phyloP scores from a whole-genome alignment of 2,113 vertebrate genomes.

The Arenaria interpres region DNA sequence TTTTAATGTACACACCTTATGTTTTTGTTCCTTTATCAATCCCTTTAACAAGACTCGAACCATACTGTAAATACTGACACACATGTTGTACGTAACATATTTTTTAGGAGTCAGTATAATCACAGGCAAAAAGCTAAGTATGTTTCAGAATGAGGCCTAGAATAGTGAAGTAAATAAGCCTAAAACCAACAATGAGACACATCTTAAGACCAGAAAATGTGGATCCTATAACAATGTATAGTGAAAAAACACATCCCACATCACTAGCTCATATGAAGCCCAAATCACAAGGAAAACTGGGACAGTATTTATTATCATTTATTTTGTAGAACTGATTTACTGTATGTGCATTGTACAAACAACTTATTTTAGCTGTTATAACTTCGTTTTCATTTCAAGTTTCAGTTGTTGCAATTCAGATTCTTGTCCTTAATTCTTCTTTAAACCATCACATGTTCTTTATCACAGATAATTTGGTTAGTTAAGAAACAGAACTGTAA shows the following conservation, averaged over 20 bases:
- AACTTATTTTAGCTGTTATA: not conserved
- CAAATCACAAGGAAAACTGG: not conserved
- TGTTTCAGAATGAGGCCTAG: not conserved
- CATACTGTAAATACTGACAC: not conserved
- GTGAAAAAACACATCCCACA: not conserved
- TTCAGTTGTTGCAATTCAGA: constrained; percentile 12
- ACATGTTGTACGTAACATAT: not conserved
- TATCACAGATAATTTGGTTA: constrained; percentile 41
- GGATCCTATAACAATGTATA: not conserved
- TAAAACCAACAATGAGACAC: not conserved
- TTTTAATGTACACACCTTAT: not conserved
- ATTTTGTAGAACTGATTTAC: not conserved
- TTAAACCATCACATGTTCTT: constrained; percentile 22
- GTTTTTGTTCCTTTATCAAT: not conserved
- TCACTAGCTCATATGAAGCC: not conserved
- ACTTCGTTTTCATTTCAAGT: not conserved
- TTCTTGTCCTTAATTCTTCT: not conserved
- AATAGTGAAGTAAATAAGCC: not conserved
- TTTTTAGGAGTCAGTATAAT: not conserved
- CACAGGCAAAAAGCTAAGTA: not conserved
- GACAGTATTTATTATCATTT: not conserved
- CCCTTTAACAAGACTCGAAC: not conserved
- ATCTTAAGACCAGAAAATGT: not conserved
- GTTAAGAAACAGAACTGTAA: not conserved
- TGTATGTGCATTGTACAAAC: not conserved